phyloP scores from a whole-genome alignment of 2,113 vertebrate genomes.

The Corvus moneduloides region DNA sequence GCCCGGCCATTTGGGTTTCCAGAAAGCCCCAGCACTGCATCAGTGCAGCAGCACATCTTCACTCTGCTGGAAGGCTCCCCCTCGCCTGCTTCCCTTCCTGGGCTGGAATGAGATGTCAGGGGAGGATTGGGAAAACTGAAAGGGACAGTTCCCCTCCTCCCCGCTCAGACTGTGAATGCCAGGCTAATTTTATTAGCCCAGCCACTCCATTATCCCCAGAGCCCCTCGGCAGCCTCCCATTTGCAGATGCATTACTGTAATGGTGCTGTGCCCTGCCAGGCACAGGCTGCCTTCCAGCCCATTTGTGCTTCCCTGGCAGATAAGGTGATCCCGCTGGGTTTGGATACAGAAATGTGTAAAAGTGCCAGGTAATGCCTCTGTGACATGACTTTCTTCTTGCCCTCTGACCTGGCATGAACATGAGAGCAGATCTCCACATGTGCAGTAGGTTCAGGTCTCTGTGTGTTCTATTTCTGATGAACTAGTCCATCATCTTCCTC shows the following conservation, averaged over 20 bases:
- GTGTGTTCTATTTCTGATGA: rapidly evolving
- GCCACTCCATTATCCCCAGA: slow-evolving; percentile 33
- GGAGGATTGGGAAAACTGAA: background rate
- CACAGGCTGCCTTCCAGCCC: background rate
- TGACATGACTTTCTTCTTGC: background rate
- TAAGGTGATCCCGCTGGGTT: background rate
- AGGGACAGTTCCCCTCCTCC: slow-evolving; percentile 24
- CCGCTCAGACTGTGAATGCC: background rate
- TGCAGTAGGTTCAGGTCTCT: background rate
- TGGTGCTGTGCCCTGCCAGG: background rate
- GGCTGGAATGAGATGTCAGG: slow-evolving; percentile 28
- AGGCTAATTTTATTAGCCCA: slow-evolving; percentile 61
- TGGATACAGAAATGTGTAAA: rapidly evolving
- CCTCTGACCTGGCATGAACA: background rate
- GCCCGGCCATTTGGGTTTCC: background rate
- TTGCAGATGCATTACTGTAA: slow-evolving; percentile 13
- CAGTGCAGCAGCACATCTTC: background rate
- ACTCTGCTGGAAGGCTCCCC: background rate
- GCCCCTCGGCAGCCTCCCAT: background rate
- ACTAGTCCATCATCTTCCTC: background rate
- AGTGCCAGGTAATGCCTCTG: background rate
- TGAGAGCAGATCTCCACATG: rapidly evolving
- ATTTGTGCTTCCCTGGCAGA: background rate
- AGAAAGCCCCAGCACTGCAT: background rate
- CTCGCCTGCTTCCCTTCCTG: background rate